A percentile compares a stretch with the other conserved stretches of the same genome.
These are phyloP conservation scores for Aegotheles bennettii DNA, from an alignment of 2,113 vertebrate genomes.

Conservation along the genomic window DNA sequence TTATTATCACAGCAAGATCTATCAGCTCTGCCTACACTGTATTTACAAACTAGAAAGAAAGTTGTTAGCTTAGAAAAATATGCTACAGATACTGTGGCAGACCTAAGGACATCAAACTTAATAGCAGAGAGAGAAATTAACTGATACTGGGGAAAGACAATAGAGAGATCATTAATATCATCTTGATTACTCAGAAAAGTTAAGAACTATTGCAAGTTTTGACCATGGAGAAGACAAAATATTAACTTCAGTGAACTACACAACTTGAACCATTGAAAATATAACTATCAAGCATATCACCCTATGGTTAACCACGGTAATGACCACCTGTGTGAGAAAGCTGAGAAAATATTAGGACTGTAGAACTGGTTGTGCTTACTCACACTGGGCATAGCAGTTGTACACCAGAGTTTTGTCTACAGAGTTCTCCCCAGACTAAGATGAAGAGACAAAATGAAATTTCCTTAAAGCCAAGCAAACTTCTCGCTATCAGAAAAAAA, in stretches of 20 bases:
- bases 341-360: background rate
- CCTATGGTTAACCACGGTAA: background rate
- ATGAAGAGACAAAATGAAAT: background rate
- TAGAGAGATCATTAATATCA: background rate
- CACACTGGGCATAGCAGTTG: background rate
- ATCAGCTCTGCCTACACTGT: constrained; percentile 37
- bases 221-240: background rate
- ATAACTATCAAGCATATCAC: background rate
- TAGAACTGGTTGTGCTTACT: background rate
- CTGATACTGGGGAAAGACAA: background rate
- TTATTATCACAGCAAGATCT: constrained; percentile 44
- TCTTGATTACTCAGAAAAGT: constrained; percentile 7
- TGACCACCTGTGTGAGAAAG: background rate
- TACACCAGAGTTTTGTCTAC: background rate
- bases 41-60: constrained; percentile 50
- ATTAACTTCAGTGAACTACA: background rate
- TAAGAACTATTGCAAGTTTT: background rate
- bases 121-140: constrained; percentile 25
- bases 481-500: constrained; percentile 23
- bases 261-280: background rate
- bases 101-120: constrained; percentile 17
- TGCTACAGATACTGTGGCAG: background rate
- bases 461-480: background rate
- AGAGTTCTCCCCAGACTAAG: background rate
- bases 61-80: background rate